A percentile compares a stretch with the other conserved stretches of the same genome.
These are phyloP conservation scores for Ochropleura leucogaster DNA, from an alignment of 2,888 invertebrate species.

Conservation along the genomic window DNA sequence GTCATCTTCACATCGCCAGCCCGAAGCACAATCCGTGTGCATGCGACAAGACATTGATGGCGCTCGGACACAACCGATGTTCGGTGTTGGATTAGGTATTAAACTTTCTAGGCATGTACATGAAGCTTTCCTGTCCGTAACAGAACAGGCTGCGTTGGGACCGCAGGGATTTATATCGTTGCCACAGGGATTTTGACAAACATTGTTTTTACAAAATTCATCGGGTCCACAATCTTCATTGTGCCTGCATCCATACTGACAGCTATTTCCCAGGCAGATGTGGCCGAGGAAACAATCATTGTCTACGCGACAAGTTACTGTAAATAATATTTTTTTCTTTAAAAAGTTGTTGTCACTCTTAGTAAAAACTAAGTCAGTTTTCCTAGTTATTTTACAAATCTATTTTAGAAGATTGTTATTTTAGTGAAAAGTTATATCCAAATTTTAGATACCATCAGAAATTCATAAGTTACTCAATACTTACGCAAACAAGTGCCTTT, in stretches of 20 bases:
- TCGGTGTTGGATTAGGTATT: constrained; percentile 96
- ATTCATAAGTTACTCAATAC: constrained; percentile 74
- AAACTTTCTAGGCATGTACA: constrained; percentile 95
- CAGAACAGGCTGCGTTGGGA: constrained; percentile 95
- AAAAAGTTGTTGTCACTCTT: background rate
- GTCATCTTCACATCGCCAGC: constrained; percentile 93
- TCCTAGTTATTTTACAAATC: background rate
- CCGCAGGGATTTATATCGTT: constrained; percentile 94
- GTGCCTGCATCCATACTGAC: constrained; percentile 95
- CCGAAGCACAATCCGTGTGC: constrained; percentile 94
- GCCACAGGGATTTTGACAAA: constrained; percentile 94
- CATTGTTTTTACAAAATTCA: constrained; percentile 95
- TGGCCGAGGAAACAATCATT: constrained; percentile 98
- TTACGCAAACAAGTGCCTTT: constrained; percentile 94
- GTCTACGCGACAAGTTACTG: constrained; percentile 96
- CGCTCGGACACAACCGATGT: constrained; percentile 96
- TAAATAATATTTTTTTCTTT: constrained; percentile 61
- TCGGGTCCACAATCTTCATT: constrained; percentile 97
- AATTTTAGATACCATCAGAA: background rate
- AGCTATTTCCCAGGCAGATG: constrained; percentile 96
- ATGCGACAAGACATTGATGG: constrained; percentile 94
- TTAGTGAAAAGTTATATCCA: background rate
- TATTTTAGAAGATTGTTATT: background rate
- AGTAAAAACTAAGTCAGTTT: background rate
- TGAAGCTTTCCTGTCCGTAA: constrained; percentile 94